Base-by-base conservation (phyloP, 1,140 invertebrate genomes). In the Oedothorax gibbosus region DNA sequence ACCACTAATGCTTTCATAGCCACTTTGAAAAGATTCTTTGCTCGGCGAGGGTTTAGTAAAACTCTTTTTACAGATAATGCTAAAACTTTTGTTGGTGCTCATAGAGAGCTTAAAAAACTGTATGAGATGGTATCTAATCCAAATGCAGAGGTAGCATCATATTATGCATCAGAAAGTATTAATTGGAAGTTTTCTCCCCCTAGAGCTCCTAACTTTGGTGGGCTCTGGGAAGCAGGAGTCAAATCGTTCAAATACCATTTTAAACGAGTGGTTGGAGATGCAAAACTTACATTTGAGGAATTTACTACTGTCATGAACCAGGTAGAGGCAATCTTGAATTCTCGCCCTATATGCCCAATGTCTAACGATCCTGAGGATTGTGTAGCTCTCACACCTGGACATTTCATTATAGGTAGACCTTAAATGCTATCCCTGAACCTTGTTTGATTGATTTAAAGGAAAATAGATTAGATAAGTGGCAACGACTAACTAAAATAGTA, bases 141-240 rank as follows among this genome's bases (percentile, higher is more conserved):
- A 71, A 49, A 51, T 6, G 50, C n/a, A 69, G 20, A 51, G 0
- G 14, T 71, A n/a, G 35, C 35, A 15, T 49, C 6, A 35, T 0
- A 21, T 71, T 57, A 57, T 49, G 53, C 53, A 60, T 15, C 18
- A n/a, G 21, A 65, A 49, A 56, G 57, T 35, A 76, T 76, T 49
- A 35, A 76, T n/a, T 77, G 75, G 54, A 10, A 35, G 4, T 77
- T 77, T 60, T 57, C 20, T 49, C 75, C 75, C 35, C 57, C 75
- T 50, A 35, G 50, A 60, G 11, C 56, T 60, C n/a, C n/a, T 60
- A 0, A 12, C n/a, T 4, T 11, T 11, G 11, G n/a, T 12, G n/a
- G n/a, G n/a, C n/a, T 60, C 56, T 60, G 56, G 56, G n/a, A 12
- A 12, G 11, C n/a, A 60, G n/a, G n/a, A 12, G 1, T 11, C 56